phyloP scores from a whole-genome alignment of 2,888 invertebrate species.

The Sarcophaga caerulescens region DNA sequence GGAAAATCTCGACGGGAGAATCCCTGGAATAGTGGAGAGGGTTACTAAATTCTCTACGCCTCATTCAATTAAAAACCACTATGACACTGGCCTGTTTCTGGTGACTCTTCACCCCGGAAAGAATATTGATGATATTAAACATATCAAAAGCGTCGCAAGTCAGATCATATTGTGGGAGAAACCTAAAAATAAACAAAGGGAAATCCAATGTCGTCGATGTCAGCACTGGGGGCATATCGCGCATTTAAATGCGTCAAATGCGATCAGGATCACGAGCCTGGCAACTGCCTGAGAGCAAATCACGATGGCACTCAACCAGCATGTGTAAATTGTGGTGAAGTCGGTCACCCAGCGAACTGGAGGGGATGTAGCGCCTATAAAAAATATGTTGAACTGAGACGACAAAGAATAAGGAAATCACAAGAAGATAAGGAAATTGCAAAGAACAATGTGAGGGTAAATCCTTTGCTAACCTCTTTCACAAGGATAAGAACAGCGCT shows the following conservation, averaged over 20 bases:
- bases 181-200: background rate
- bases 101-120: background rate
- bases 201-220: slow-evolving; percentile 9
- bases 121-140: no score
- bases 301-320: background rate
- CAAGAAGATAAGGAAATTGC: background rate
- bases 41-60: background rate
- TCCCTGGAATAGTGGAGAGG: background rate
- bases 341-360: slow-evolving; percentile 24
- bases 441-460: no score
- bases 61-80: background rate
- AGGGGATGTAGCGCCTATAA: slow-evolving; percentile 9
- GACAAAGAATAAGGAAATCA: background rate
- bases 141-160: background rate
- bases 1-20: background rate
- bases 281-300: background rate
- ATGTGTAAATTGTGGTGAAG: no score
- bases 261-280: background rate
- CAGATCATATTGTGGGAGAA: slow-evolving; percentile 3
- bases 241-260: slow-evolving; percentile 23
- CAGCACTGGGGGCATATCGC: background rate
- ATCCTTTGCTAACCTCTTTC: no score
- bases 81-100: slow-evolving; percentile 5
- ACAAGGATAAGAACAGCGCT: no score
- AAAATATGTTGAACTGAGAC: slow-evolving; percentile 11